phyloP scores from a whole-genome alignment of 2,888 invertebrate species.

The Dolomedes plantarius region DNA sequence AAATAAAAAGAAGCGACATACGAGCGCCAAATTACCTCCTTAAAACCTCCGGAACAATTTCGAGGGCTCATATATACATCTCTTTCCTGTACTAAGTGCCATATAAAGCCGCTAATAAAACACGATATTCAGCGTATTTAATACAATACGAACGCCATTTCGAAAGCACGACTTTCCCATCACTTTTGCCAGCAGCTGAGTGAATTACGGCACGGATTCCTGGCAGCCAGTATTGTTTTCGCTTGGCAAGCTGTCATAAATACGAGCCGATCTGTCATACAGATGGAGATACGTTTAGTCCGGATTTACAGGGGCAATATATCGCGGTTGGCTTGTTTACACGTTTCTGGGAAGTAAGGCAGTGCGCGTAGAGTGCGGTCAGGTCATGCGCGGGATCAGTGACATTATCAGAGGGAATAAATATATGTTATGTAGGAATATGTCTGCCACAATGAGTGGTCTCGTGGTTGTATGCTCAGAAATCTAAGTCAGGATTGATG shows the following conservation, averaged over 20 bases:
- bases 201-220: slow-evolving; percentile 57
- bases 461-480: too few species aligned
- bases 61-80: too few species aligned
- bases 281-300: slow-evolving; percentile 65
- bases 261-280: slow-evolving; percentile 67
- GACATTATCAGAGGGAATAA: too few species aligned
- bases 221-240: slow-evolving; percentile 60
- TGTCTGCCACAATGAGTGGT: too few species aligned
- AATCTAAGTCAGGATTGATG: too few species aligned
- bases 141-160: slow-evolving; percentile 54
- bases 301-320: slow-evolving; percentile 61
- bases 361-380: not conserved
- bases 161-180: slow-evolving; percentile 18
- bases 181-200: slow-evolving; percentile 6
- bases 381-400: not conserved
- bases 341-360: slow-evolving; percentile 45
- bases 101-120: slow-evolving; percentile 62
- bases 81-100: slow-evolving; percentile 29
- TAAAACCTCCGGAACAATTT: slow-evolving; percentile 1
- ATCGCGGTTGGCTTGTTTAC: slow-evolving; percentile 58
- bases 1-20: not conserved
- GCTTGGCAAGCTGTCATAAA: slow-evolving; percentile 60
- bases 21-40: slow-evolving; percentile 11
- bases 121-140: slow-evolving; percentile 56
- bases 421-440: too few species aligned